These are phyloP conservation scores for Daboia siamensis DNA, from an alignment of 2,113 vertebrate species.

Conservation along the genomic window DNA sequence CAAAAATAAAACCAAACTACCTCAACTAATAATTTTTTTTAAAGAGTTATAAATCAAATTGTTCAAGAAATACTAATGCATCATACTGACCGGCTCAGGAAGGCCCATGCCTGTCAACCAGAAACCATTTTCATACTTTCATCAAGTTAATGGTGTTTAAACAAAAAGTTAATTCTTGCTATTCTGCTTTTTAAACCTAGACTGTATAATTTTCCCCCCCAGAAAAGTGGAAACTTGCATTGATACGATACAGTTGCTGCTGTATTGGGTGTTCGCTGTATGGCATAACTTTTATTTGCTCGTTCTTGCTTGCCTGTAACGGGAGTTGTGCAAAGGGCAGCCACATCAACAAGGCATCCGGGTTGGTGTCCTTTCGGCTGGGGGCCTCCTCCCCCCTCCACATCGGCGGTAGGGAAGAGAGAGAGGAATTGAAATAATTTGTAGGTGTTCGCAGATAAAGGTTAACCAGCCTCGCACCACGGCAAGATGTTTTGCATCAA, in stretches of 20 bases:
- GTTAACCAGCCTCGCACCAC: background rate
- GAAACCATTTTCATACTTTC: constrained; percentile 1
- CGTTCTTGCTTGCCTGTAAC: background rate
- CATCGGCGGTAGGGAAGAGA: background rate
- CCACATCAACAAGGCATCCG: background rate
- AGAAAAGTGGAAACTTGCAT: background rate
- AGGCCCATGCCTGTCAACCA: background rate
- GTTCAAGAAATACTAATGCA: background rate
- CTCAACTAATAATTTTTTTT: background rate
- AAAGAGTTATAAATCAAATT: constrained; percentile 5
- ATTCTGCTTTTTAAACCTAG: background rate
- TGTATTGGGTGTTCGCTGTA: background rate
- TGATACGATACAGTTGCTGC: background rate
- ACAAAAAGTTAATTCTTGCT: background rate
- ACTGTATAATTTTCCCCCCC: background rate
- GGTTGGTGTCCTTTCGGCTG: background rate
- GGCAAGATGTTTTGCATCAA: background rate
- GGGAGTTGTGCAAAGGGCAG: background rate
- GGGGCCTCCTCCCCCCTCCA: background rate
- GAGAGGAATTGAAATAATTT: background rate
- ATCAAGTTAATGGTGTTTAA: background rate
- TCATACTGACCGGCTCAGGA: background rate
- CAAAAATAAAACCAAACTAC: background rate
- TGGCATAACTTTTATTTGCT: background rate
- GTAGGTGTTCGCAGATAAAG: background rate